Base-by-base conservation (phyloP, 2,113 vertebrate genomes). In the Dromaius novaehollandiae region DNA sequence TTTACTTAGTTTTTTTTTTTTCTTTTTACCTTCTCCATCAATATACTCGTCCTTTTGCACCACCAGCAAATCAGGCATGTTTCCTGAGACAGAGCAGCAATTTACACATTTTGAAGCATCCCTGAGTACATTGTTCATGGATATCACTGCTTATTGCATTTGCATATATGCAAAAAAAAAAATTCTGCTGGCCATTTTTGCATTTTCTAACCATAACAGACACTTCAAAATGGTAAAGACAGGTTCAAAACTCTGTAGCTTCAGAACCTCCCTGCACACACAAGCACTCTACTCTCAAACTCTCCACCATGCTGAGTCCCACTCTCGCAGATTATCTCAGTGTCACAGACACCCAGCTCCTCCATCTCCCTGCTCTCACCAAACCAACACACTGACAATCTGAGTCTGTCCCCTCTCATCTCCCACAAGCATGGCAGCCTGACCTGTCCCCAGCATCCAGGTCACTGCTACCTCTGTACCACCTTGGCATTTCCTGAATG, bases 401-500 rank as follows among this genome's bases (percentile, higher is more conserved):
- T 1, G 2, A 73, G 32, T 24, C 26, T 71, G 11, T 69, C 28
- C 61, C 64, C 42, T 76, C 19, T 28, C 34, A 56, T 4, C 26
- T 58, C 70, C 25, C 20, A 13, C 13, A 28, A 20, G 25, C 13
- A 6, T 15, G 19, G 36, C 2, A 58, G 56, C 56, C 32, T 34
- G 56, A 58, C 18, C 56, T 34, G 56, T 32, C 30, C 56, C 56
- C 30, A 58, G 56, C 56, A 58, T 18, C 56, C 0, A 0, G 34
- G 26, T 50, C 22, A 3, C 36, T 38, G 38, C 38, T 38, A 44
- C 10, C 2, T 0, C 2, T 1, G 22, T 38, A 68, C 19, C 51
- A 65, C 42, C 40, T n/a, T 11, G n/a, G 56, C 40, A 73, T 6
- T 13, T 46, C 55, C 61, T 13, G 34, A 51, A 69, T 6, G 8